Base-by-base conservation (phyloP, 2,113 vertebrate species). In the Tretioscincus oriximinensis region DNA sequence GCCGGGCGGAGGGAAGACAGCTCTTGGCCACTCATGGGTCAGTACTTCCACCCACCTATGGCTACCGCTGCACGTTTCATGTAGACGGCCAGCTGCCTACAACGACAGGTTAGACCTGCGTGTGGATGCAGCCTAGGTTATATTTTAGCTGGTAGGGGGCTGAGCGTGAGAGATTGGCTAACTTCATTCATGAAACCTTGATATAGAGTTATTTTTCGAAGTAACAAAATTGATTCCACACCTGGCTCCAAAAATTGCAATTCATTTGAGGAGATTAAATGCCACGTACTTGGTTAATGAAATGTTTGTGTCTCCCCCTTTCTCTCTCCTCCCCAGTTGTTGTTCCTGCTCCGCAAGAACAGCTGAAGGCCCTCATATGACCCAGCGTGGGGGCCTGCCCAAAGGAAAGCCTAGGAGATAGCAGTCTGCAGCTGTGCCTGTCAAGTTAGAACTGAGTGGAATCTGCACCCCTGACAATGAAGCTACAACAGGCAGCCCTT, bases 321-420 rank as follows among this genome's bases (percentile, higher is more conserved):
- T 11, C 65, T 26, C 11, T 4, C 61, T 26, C 51, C 51, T 20
- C 41, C 31, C 82, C 76, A 83, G 76, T 78, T 74, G 71, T 41
- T 28, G 45, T 47, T 76, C 26, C 10, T 28, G 14, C 51, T 73
- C 64, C 68, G 51, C 5, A 63, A 69, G 76, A 79, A 84, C 82
- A 84, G 82, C 82, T 84, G 82, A 79, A 64, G 82, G 82, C 64
- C 77, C 82, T 84, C 71, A 35, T 73, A 78, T 84, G 82, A 79
- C 77, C 77, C 76, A 61, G 64, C 21, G 29, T 28, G 29, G 49
- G 29, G 80, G 80, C 24, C 70, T 83, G 54, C 51, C 4, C 64
- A 49, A 61, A 72, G 28, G 64, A 74, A 74, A 68, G 69, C 49
- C 10, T 24, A 35, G 6, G 63, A 61, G 69, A 68, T 24, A 61